Evolutionary conservation across 2,113 vertebrate species (phyloP).

Genomic region (Ancistrus triradiatus): DNA sequence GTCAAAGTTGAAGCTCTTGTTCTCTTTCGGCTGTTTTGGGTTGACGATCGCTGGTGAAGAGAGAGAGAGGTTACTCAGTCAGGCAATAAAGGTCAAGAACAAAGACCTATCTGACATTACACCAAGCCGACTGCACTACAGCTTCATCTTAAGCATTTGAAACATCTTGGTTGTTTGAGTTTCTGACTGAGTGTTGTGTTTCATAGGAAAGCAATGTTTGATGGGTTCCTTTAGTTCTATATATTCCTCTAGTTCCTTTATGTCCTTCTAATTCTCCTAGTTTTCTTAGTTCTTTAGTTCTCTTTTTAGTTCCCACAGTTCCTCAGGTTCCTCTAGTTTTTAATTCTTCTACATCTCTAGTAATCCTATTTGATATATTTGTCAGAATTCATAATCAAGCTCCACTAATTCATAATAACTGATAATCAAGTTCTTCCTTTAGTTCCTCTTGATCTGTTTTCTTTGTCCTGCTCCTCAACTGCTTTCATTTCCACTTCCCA

Average conservation of each 20-base stretch:
- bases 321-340: background rate
- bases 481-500: background rate
- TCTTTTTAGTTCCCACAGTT: too few species aligned
- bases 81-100: too few species aligned
- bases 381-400: background rate
- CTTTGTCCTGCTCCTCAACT: background rate
- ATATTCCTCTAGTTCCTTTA: too few species aligned
- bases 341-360: background rate
- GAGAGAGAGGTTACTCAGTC: too few species aligned
- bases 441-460: too few species aligned
- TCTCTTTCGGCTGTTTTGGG: constrained; percentile 97
- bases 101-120: too few species aligned
- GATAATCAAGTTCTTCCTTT: background rate
- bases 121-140: too few species aligned
- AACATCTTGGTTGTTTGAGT: too few species aligned
- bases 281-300: background rate
- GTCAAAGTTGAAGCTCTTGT: constrained; percentile 98
- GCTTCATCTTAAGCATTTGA: too few species aligned
- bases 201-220: too few species aligned
- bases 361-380: background rate
- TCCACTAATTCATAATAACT: background rate
- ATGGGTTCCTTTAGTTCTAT: too few species aligned
- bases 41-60: constrained; percentile 85
- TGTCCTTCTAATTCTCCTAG: background rate
- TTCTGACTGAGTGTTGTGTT: too few species aligned